A percentile compares a stretch with the other conserved stretches of the same genome.
Conservation (phyloP, 1,140 invertebrate species). For the Aphidius gifuensis region DNA sequence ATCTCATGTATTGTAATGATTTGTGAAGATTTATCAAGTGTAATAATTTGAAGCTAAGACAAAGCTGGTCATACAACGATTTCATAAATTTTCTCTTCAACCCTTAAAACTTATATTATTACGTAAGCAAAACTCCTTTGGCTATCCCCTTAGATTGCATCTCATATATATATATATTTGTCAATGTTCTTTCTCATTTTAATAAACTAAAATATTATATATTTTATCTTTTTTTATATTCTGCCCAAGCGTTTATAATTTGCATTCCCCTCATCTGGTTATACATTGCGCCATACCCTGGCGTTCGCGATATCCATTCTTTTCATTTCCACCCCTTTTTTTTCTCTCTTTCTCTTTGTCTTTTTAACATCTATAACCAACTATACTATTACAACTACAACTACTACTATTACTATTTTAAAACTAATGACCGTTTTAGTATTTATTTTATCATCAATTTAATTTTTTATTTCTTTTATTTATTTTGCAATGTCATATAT, state of each 20-base stretch:
- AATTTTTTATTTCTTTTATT: too few species aligned
- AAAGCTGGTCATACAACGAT: too few species aligned
- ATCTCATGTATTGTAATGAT: too few species aligned
- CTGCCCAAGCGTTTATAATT: slow-evolving; percentile 55
- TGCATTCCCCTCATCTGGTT: slow-evolving; percentile 50
- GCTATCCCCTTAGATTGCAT: slow-evolving; percentile 2
- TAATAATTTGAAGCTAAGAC: too few species aligned
- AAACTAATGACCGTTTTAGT: too few species aligned
- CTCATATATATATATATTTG: slow-evolving; percentile 13
- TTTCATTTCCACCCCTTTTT: slow-evolving; percentile 28
- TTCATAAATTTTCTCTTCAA: neutral
- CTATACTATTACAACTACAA: too few species aligned
- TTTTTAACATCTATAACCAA: neutral
- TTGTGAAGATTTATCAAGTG: too few species aligned
- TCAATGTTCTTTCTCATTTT: slow-evolving; percentile 7
- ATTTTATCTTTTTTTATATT: slow-evolving; percentile 34
- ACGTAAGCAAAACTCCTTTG: slow-evolving; percentile 36
- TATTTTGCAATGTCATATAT: too few species aligned
- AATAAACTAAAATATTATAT: neutral
- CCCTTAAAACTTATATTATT: neutral
- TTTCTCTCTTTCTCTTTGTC: slow-evolving; percentile 10
- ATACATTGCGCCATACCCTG: slow-evolving; percentile 20
- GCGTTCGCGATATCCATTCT: slow-evolving; percentile 24
- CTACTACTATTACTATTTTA: too few species aligned
- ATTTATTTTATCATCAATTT: too few species aligned